Conservation (phyloP, 1,140 invertebrate species). For the Drosophila burlai region DNA sequence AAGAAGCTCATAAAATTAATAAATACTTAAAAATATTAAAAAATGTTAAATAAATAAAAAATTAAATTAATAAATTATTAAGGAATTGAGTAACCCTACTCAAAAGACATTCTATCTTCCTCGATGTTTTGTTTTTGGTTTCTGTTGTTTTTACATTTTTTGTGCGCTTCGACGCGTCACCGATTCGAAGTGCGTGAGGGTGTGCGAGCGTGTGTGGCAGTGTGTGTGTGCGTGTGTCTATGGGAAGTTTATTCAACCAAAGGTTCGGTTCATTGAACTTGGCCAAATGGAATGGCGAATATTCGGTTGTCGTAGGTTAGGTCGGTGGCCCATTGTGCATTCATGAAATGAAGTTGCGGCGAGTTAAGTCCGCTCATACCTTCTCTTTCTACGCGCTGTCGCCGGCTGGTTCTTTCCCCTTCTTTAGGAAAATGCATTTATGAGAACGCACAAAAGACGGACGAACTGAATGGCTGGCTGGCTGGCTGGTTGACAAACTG, state of each 20-base stretch:
- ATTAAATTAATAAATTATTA: not conserved
- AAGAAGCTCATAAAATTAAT: not conserved
- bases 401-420: conserved; percentile 5
- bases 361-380: conserved; percentile 65
- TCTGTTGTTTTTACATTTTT: conserved; percentile 55
- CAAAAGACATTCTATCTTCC: conserved; percentile 67
- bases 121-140: conserved; percentile 57
- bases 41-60: not conserved
- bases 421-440: conserved; percentile 44
- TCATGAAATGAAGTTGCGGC: conserved; percentile 78
- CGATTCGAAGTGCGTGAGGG: conserved; percentile 45
- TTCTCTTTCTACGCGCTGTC: conserved; percentile 4
- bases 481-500: conserved; percentile 56
- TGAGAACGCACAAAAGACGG: conserved; percentile 63
- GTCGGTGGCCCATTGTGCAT: conserved; percentile 70
- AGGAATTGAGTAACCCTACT: conserved; percentile 37
- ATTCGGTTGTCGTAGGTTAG: conserved; percentile 83
- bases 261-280: conserved; percentile 81
- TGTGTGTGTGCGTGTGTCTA: conserved; percentile 22
- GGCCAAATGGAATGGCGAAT: conserved; percentile 82
- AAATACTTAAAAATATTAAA: not conserved
- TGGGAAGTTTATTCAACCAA: conserved; percentile 83
- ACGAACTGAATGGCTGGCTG: conserved; percentile 39
- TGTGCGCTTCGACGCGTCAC: conserved; percentile 68
- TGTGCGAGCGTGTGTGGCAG: conserved; percentile 12